These are phyloP conservation scores for Tupaia tana DNA, from an alignment of 2,113 vertebrate species.

Conservation along the genomic window DNA sequence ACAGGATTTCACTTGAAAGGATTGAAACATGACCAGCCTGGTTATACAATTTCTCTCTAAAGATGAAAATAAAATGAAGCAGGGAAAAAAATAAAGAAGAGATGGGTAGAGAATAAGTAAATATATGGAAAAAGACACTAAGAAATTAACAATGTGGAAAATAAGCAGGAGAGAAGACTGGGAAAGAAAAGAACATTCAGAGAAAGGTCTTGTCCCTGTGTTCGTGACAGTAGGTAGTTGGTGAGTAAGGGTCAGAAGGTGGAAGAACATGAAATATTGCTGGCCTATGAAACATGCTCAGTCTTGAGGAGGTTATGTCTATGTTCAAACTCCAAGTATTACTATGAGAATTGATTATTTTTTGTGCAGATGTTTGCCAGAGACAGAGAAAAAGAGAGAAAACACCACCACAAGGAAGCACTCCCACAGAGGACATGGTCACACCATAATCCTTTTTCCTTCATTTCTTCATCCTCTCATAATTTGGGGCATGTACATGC, in stretches of 20 bases:
- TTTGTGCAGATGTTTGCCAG: too few species aligned
- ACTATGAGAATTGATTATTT: not conserved
- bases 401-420: too few species aligned
- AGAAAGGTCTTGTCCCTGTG: not conserved
- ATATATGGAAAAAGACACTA: not conserved
- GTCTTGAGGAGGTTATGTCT: not conserved
- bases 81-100: not conserved
- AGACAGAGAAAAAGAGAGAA: too few species aligned
- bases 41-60: not conserved
- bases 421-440: too few species aligned
- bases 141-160: not conserved
- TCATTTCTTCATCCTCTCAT: too few species aligned
- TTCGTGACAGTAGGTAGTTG: rapidly evolving
- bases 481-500: too few species aligned
- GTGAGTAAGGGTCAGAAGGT: not conserved
- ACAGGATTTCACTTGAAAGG: not conserved
- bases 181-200: not conserved
- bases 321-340: not conserved
- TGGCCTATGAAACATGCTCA: not conserved
- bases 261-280: not conserved
- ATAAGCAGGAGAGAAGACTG: not conserved
- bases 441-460: too few species aligned
- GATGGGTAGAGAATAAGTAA: not conserved
- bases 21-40: not conserved
- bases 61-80: not conserved